These are phyloP conservation scores for Lophochroa leadbeateri DNA, from an alignment of 2,113 vertebrate genomes.

Conservation along the genomic window DNA sequence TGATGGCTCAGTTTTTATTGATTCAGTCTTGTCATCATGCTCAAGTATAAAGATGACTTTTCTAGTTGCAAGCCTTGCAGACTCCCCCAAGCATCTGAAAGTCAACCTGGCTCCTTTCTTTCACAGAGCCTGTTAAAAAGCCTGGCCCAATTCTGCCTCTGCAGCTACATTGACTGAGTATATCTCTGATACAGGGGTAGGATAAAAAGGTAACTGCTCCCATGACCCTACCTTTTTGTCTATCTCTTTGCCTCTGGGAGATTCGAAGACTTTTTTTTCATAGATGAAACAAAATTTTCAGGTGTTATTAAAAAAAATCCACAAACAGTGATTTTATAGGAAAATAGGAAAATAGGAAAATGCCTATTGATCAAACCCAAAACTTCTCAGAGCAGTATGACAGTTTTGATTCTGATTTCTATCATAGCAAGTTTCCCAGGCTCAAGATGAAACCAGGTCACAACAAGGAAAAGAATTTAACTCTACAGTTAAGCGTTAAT, in stretches of 20 bases:
- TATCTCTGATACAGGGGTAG: not conserved
- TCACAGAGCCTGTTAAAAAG: not conserved
- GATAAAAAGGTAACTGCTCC: not conserved
- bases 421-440: not conserved
- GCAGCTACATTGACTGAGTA: not conserved
- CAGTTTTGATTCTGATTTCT: not conserved
- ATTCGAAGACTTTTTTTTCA: not conserved
- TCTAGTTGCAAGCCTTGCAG: not conserved
- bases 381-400: not conserved
- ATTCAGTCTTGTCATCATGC: not conserved
- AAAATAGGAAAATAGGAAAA: too few relatives aligned
- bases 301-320: not conserved
- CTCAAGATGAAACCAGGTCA: not conserved
- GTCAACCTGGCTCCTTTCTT: not conserved
- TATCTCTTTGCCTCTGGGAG: not conserved
- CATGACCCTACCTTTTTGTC: not conserved
- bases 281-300: not conserved
- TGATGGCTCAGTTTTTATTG: not conserved
- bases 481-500: not conserved
- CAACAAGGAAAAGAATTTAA: not conserved
- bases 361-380: not conserved
- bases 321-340: not conserved
- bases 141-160: not conserved
- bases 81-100: not conserved
- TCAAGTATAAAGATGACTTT: constrained; percentile 2